A percentile compares a stretch with the other conserved stretches of the same genome.
These are phyloP conservation scores for Molorchus minor DNA, from an alignment of 2,888 invertebrate species.

Conservation along the genomic window DNA sequence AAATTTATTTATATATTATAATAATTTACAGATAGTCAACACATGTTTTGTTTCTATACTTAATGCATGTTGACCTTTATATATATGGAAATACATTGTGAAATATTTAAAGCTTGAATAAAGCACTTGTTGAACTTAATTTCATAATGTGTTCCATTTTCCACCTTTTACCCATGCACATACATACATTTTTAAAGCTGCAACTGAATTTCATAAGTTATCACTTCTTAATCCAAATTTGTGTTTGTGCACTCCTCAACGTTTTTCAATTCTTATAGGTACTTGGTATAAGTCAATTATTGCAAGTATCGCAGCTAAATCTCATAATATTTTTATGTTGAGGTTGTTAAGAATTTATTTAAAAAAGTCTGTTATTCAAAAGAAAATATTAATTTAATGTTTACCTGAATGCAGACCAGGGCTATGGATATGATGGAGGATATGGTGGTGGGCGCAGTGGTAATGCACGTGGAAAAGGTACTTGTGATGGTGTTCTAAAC, in stretches of 20 bases:
- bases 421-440: conserved; percentile 90
- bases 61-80: conserved; percentile 53
- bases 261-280: too few relatives aligned
- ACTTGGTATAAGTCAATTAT: not conserved
- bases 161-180: conserved; percentile 28
- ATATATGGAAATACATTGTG: conserved; percentile 73
- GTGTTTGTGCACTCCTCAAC: too few relatives aligned
- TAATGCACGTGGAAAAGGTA: conserved; percentile 90
- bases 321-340: not conserved
- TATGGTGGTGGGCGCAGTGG: conserved; percentile 86
- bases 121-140: conserved; percentile 73
- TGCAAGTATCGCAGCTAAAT: not conserved
- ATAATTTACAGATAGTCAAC: conserved; percentile 51
- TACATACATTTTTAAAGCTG: conserved; percentile 7
- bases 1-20: conserved; percentile 40
- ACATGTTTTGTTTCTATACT: conserved; percentile 59
- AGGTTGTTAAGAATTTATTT: not conserved
- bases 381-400: conserved; percentile 61
- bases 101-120: conserved; percentile 69
- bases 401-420: conserved; percentile 73
- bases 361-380: conserved; percentile 1
- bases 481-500: conserved; percentile 48
- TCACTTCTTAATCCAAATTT: too few relatives aligned
- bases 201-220: not conserved
- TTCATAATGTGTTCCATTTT: conserved; percentile 74